Conservation (phyloP, 2,888 invertebrate species). For the Tetragnatha montana region DNA sequence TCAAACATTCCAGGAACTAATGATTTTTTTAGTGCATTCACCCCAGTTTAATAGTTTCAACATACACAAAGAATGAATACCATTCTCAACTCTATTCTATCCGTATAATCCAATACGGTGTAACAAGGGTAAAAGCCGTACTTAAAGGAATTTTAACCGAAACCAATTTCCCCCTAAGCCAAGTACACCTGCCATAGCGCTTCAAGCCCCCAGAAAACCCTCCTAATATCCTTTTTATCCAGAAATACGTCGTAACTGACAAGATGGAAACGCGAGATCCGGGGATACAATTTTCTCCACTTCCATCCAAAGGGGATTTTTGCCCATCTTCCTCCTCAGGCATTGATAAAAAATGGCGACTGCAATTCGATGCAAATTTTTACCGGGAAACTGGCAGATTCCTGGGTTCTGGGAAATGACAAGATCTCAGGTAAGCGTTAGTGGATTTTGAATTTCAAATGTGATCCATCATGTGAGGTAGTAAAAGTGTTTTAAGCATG, state of each 20-base stretch:
- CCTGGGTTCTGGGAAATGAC: constrained; percentile 14
- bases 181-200: neutral
- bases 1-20: too few relatives aligned
- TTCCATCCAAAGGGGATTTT: neutral
- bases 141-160: neutral
- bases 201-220: neutral
- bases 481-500: neutral
- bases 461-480: neutral
- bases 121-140: too few relatives aligned
- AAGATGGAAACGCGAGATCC: constrained; percentile 42
- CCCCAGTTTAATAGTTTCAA: too few relatives aligned
- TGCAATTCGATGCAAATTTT: constrained; percentile 53
- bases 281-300: constrained; percentile 17
- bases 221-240: constrained; percentile 28
- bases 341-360: constrained; percentile 3
- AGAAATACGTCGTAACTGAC: constrained; percentile 39
- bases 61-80: too few relatives aligned
- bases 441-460: constrained; percentile 47
- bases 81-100: too few relatives aligned
- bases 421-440: constrained; percentile 14
- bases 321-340: neutral
- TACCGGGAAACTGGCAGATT: constrained; percentile 20
- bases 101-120: too few relatives aligned
- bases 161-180: neutral
- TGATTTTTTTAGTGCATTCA: too few relatives aligned